These are phyloP conservation scores for Chaetops frenatus DNA, from an alignment of 2,113 vertebrate species.

Conservation along the genomic window DNA sequence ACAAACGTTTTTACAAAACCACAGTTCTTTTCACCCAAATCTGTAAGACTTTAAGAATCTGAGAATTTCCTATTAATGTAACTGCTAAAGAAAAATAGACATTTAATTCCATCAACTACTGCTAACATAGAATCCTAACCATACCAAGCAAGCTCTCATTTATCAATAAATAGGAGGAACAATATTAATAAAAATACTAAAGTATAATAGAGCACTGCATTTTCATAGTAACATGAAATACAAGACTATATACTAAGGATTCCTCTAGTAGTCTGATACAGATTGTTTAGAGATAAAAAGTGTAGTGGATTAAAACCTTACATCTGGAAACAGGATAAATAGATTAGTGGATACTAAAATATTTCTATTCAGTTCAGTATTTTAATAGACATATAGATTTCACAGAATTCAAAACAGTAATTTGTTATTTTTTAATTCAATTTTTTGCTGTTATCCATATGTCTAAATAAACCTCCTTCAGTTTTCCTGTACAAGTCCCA, in stretches of 20 bases:
- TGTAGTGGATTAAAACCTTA: neutral
- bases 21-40: neutral
- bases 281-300: neutral
- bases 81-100: neutral
- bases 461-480: accelerated
- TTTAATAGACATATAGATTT: neutral
- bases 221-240: neutral
- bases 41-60: neutral
- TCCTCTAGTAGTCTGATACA: neutral
- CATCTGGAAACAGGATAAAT: neutral
- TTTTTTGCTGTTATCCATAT: neutral
- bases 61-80: neutral
- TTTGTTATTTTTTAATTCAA: neutral
- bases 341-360: neutral
- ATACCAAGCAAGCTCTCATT: neutral
- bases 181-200: neutral
- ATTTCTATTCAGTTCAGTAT: neutral
- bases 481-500: neutral
- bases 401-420: neutral
- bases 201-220: neutral
- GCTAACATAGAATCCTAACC: neutral
- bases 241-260: neutral
- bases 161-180: neutral
- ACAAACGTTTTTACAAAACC: neutral
- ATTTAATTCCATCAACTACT: neutral